Conservation (phyloP, 1,140 invertebrate genomes). For the Antheraea mylitta region DNA sequence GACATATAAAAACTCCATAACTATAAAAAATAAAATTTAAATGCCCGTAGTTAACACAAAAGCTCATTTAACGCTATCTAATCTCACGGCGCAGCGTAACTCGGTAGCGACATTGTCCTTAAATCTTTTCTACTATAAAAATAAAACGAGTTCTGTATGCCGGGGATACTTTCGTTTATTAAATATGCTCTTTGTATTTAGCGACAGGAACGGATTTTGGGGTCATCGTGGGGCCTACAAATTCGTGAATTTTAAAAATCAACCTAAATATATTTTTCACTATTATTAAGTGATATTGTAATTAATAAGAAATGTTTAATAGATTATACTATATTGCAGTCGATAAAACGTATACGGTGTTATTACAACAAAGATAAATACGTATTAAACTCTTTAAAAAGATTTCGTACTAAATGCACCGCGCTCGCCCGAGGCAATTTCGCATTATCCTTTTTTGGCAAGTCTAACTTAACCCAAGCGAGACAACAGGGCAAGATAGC, state of each 20-base stretch:
- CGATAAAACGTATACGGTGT: too few relatives aligned
- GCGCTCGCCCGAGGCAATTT: too few relatives aligned
- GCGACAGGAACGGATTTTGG: not conserved
- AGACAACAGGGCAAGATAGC: too few relatives aligned
- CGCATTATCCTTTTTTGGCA: too few relatives aligned
- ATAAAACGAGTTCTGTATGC: constrained; percentile 26
- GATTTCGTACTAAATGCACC: too few relatives aligned
- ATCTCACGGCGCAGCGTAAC: constrained; percentile 36
- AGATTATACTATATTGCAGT: too few relatives aligned
- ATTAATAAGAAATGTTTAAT: too few relatives aligned
- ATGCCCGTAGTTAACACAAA: constrained; percentile 33
- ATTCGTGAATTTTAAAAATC: not conserved
- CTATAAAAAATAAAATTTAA: constrained; percentile 23
- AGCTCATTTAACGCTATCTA: constrained; percentile 41
- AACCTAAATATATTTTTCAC: not conserved
- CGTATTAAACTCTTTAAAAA: too few relatives aligned
- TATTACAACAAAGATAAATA: too few relatives aligned
- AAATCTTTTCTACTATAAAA: constrained; percentile 29
- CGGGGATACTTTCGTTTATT: constrained; percentile 15
- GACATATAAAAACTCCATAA: constrained; percentile 1
- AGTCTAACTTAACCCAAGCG: too few relatives aligned
- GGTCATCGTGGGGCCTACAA: not conserved
- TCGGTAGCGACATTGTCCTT: constrained; percentile 34
- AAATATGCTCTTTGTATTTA: constrained; percentile 12
- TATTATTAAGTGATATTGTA: not conserved